Percentiles rank a stretch among this genome's conserved stretches.
Conservation (phyloP, 1,140 invertebrate genomes). For the Battus philenor region DNA sequence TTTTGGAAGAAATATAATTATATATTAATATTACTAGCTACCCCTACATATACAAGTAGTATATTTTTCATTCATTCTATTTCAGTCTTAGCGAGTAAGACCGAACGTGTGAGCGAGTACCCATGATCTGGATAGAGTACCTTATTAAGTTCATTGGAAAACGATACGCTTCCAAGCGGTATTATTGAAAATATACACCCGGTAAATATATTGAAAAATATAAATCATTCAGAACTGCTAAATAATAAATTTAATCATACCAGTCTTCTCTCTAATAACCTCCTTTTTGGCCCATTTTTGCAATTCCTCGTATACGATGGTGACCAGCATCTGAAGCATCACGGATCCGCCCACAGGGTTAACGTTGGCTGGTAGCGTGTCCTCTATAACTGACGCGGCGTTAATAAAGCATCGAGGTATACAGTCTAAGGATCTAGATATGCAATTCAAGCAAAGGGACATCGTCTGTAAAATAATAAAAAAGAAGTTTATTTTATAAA, state of each 20-base stretch:
- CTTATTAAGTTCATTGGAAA: slow-evolving; percentile 5
- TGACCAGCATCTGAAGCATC: slow-evolving; percentile 81
- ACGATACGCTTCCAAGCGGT: not conserved
- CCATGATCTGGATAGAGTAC: no score
- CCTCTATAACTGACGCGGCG: slow-evolving; percentile 77
- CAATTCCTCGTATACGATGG: slow-evolving; percentile 77
- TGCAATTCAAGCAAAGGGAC: slow-evolving; percentile 82
- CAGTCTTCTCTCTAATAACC: slow-evolving; percentile 54
- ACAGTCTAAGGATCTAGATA: slow-evolving; percentile 80
- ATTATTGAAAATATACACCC: no score
- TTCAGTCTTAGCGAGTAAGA: no score
- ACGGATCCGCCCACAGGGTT: slow-evolving; percentile 81
- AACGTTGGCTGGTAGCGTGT: slow-evolving; percentile 80
- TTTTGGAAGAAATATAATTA: no score
- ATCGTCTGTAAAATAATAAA: slow-evolving; percentile 75
- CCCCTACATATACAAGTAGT: no score
- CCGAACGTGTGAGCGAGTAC: no score
- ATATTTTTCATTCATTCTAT: no score
- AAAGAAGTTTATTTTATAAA: no score
- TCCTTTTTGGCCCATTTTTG: slow-evolving; percentile 70
- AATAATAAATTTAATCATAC: slow-evolving; percentile 21
- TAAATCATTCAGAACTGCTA: no score
- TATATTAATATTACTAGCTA: no score
- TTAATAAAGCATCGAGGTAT: slow-evolving; percentile 77
- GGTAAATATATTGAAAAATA: no score